These are phyloP conservation scores for Lasiommata megera DNA, from an alignment of 2,888 invertebrate species.

Conservation along the genomic window DNA sequence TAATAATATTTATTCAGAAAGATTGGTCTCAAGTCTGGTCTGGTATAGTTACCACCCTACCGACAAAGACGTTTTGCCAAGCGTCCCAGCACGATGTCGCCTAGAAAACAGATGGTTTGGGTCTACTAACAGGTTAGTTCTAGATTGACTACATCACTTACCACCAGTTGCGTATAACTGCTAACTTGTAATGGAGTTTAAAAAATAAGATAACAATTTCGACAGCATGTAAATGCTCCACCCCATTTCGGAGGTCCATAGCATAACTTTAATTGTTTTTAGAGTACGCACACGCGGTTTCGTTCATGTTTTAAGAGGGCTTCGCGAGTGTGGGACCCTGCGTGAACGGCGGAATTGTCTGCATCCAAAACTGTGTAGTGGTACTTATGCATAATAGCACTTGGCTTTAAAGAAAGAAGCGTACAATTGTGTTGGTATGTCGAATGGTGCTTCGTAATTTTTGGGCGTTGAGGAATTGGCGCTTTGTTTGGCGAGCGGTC, in stretches of 20 bases:
- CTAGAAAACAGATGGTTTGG: too few relatives aligned
- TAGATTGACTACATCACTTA: too few relatives aligned
- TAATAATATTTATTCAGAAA: too few relatives aligned
- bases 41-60: too few relatives aligned
- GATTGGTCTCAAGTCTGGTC: too few relatives aligned
- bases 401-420: slow-evolving; percentile 1
- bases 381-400: background rate
- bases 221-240: slow-evolving; percentile 46
- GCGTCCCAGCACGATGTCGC: too few relatives aligned
- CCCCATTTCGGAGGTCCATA: slow-evolving; percentile 39
- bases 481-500: too few relatives aligned
- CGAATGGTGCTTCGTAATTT: background rate
- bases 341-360: slow-evolving; percentile 21
- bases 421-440: slow-evolving; percentile 3
- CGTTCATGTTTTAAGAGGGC: slow-evolving; percentile 31
- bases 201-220: background rate
- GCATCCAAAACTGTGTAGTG: background rate
- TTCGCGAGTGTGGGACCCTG: slow-evolving; percentile 22
- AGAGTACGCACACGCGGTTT: slow-evolving; percentile 56
- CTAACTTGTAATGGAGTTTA: too few relatives aligned
- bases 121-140: too few relatives aligned
- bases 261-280: slow-evolving; percentile 77
- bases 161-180: too few relatives aligned
- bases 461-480: background rate
- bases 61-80: too few relatives aligned